Percentiles rank a stretch among this genome's conserved stretches.
These are phyloP conservation scores for Gisinianus flammeolus DNA, from an alignment of 2,888 invertebrate species.

Conservation along the genomic window DNA sequence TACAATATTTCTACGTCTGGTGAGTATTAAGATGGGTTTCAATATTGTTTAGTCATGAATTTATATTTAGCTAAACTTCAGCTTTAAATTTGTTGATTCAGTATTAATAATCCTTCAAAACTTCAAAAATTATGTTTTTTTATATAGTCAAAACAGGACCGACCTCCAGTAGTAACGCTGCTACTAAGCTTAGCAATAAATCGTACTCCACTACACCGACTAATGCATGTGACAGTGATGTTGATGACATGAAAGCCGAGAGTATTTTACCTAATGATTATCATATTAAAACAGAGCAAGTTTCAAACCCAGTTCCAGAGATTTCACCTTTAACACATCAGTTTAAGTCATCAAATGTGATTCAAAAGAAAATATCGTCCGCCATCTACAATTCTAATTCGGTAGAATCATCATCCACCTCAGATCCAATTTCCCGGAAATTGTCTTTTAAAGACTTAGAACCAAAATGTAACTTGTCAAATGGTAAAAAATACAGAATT, in stretches of 20 bases:
- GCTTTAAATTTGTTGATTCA: too few relatives aligned
- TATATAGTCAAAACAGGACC: too few relatives aligned
- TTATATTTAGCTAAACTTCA: too few relatives aligned
- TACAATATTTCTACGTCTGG: constrained; percentile 29
- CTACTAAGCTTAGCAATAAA: too few relatives aligned
- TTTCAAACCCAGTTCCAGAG: neutral
- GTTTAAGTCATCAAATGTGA: neutral
- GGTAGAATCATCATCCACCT: too few relatives aligned
- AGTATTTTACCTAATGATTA: too few relatives aligned
- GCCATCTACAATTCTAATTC: neutral
- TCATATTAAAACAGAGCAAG: neutral
- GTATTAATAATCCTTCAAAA: too few relatives aligned
- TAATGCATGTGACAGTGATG: neutral
- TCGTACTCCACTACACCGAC: too few relatives aligned
- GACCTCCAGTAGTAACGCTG: too few relatives aligned
- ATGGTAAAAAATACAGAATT: neutral
- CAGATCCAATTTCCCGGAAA: neutral
- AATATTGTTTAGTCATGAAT: too few relatives aligned
- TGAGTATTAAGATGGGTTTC: neutral
- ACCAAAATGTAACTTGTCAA: neutral
- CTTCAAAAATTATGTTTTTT: too few relatives aligned
- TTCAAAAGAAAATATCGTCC: neutral
- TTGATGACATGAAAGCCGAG: neutral
- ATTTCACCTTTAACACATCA: neutral
- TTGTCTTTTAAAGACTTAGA: constrained; percentile 5